Conservation (phyloP, 2,113 vertebrate genomes). For the Lasiurus cinereus region DNA sequence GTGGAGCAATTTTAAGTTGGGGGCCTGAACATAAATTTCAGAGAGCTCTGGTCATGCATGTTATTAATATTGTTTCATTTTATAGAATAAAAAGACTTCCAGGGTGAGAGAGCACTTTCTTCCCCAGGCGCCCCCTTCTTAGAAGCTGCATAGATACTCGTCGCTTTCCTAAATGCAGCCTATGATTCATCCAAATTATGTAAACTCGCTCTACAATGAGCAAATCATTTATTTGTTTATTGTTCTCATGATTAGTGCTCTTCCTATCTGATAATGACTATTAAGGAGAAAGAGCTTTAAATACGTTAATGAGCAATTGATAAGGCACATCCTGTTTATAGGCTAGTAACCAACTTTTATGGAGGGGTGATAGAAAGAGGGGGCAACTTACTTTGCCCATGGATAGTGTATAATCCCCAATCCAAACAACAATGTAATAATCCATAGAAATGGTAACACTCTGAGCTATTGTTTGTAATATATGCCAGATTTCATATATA, state of each 20-base stretch:
- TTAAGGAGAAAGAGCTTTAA: not conserved
- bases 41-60: not conserved
- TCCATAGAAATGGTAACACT: not conserved
- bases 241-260: not conserved
- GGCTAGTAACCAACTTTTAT: not conserved
- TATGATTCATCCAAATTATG: constrained; percentile 8
- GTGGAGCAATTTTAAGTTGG: not conserved
- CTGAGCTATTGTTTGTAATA: not conserved
- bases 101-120: not conserved
- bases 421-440: not conserved
- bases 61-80: constrained; percentile 57
- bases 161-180: constrained; percentile 41
- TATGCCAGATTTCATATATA: not conserved
- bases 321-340: not conserved
- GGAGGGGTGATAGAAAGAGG: not conserved
- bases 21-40: not conserved
- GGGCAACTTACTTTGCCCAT: not conserved
- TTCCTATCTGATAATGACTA: not conserved
- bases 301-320: not conserved
- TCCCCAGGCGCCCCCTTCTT: not conserved
- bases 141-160: not conserved
- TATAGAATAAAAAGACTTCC: not conserved
- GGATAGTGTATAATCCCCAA: not conserved
- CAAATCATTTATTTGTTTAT: constrained; percentile 28
- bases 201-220: not conserved